Evolutionary conservation across 2,113 vertebrate genomes (phyloP), one percentile per base, ranked within the genome.

Genomic region (Pituophis catenifer): DNA sequence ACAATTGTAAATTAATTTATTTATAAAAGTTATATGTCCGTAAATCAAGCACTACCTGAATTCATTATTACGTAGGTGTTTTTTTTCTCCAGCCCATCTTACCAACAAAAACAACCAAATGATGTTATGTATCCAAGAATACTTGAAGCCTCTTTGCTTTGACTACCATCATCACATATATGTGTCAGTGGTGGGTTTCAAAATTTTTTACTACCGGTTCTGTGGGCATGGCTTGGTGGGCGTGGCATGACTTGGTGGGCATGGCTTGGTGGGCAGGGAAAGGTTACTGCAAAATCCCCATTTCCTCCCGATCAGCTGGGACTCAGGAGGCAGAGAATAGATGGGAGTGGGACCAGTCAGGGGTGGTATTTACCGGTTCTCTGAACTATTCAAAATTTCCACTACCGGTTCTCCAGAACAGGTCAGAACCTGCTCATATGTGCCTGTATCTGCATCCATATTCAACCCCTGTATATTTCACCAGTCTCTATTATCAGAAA

Each of bases 401-500:
- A 48, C 44, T 48, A 44, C 38, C 38, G 38, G 38, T 44, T 44
- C 38, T 44, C 38, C 38, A 44, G 38, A 44, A 44, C 38, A 44
- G 44, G 44, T 48, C 44, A 48, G 44, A 48, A 48, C 44, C 44
- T 48, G 44, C 44, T 48, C 3, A 48, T 48, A 48, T 5, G 44
- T 48, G 44, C 44, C 44, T 48, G 4, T 4, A 48, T 48, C 3
- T 48, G 3, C 44, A 48, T 88, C 54, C 29, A 44, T 90, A 90
- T 70, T n/a, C 33, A 7, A 2, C 12, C 11, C 12, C 29, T 33
- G 24, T 9, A 26, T 29, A 62, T 11, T 62, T 62, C 59, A 62
- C 24, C 5, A 70, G 89, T 59, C 38, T 96, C 94, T 94, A 50
- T 48, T 86, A 95, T 94, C 96, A 94, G 97, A 96, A 96, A 94